Evolutionary conservation across 2,888 invertebrate genomes (phyloP).

Genomic region (Eucera pruinosa): DNA sequence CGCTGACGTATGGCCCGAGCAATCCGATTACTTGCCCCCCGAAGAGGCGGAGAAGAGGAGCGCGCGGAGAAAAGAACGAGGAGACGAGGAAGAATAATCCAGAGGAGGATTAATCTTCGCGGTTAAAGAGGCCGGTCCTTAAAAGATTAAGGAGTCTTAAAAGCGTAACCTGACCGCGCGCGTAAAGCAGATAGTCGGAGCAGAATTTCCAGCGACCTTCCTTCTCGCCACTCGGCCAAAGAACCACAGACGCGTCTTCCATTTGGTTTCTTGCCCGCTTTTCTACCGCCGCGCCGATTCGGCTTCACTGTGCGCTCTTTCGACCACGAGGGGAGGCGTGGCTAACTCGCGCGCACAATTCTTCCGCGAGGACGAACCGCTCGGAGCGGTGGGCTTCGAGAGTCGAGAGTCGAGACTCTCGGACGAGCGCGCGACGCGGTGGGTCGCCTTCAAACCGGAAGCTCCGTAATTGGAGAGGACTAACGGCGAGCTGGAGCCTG

Average conservation of each 20-base stretch:
- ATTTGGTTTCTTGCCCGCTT: not conserved
- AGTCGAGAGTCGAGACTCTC: too few species aligned
- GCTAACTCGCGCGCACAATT: too few species aligned
- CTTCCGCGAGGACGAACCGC: too few species aligned
- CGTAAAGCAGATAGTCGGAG: not conserved
- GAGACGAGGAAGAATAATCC: not conserved
- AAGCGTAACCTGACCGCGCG: not conserved
- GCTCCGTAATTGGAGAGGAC: slow-evolving; percentile 71
- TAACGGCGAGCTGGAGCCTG: slow-evolving; percentile 54
- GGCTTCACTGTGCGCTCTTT: slow-evolving; percentile 7
- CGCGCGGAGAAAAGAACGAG: not conserved
- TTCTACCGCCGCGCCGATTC: not conserved
- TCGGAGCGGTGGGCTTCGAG: not conserved
- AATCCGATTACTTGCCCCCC: too few species aligned
- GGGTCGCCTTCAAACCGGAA: slow-evolving; percentile 40
- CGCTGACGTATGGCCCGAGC: not conserved
- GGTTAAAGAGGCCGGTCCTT: not conserved
- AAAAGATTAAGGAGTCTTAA: slow-evolving; percentile 6
- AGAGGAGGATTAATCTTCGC: not conserved
- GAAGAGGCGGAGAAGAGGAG: too few species aligned
- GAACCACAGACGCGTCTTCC: not conserved
- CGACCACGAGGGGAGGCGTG: not conserved
- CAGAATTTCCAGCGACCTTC: not conserved
- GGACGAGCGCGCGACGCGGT: not conserved
- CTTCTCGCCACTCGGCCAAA: not conserved